Conservation (phyloP, 2,797 vertebrate genomes). For the Spheniscus humboldti region DNA sequence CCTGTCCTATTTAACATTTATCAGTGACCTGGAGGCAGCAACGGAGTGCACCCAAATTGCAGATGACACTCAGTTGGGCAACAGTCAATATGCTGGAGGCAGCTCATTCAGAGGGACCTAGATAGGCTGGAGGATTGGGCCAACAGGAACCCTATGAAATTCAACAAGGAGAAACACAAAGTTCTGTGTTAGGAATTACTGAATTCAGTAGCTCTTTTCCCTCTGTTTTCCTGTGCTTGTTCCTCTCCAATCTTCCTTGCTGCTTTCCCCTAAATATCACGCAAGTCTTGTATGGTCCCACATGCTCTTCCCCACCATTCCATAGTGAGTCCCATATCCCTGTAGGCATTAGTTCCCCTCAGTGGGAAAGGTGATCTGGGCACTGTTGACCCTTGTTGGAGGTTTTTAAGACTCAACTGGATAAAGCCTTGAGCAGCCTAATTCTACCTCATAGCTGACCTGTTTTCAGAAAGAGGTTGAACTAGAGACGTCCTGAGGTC, state of each 20-base stretch:
- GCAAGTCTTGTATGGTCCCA: not conserved
- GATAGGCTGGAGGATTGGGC: not conserved
- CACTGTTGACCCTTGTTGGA: not conserved
- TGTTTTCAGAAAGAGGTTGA: not conserved
- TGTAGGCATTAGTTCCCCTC: not conserved
- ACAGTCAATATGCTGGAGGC: not conserved
- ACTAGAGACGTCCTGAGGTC: not conserved
- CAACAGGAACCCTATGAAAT: not conserved
- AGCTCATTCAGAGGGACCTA: not conserved
- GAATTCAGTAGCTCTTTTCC: not conserved
- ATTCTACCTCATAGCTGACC: not conserved
- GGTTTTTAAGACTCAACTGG: not conserved
- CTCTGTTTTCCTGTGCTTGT: not conserved
- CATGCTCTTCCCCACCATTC: not conserved
- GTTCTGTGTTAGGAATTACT: not conserved
- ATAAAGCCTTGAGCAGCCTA: not conserved
- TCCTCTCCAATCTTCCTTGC: not conserved
- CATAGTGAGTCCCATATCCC: not conserved
- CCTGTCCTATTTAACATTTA: not conserved
- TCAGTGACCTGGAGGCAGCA: not conserved
- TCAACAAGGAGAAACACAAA: not conserved
- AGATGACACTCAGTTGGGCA: not conserved
- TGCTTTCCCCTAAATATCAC: not conserved
- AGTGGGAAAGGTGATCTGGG: not conserved
- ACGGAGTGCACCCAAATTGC: not conserved